Evolutionary conservation across 2,113 vertebrate species (phyloP).

Genomic region (Astatoreochromis straeleni): DNA sequence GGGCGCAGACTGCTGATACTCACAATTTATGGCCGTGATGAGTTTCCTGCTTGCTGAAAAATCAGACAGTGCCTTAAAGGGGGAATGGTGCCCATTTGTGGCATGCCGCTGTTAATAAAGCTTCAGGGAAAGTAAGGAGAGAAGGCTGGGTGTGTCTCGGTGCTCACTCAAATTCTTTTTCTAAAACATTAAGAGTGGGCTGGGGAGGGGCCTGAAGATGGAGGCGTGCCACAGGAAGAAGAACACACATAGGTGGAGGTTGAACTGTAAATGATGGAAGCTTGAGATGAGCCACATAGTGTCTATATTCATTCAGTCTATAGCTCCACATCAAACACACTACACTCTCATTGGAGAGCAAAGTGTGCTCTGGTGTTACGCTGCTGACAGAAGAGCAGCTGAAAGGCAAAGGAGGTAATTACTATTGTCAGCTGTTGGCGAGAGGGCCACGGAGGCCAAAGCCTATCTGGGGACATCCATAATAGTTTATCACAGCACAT

Average conservation of each 20-base stretch:
- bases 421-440: constrained; percentile 54
- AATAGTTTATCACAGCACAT: constrained; percentile 43
- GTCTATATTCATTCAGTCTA: neutral
- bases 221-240: neutral
- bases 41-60: constrained; percentile 63
- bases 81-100: constrained; percentile 34
- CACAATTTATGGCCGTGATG: constrained; percentile 63
- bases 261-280: neutral
- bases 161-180: neutral
- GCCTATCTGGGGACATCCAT: constrained; percentile 39
- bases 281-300: neutral
- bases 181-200: neutral
- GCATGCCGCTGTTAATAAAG: constrained; percentile 53
- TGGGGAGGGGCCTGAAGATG: neutral
- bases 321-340: neutral
- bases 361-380: constrained; percentile 12
- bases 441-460: constrained; percentile 35
- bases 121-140: constrained; percentile 5
- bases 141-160: neutral
- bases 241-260: neutral
- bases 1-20: constrained; percentile 59
- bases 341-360: neutral
- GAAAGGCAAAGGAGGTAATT: constrained; percentile 46
- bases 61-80: constrained; percentile 41
- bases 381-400: constrained; percentile 30